Conservation (phyloP, 2,888 invertebrate species). For the Andrena praecox region DNA sequence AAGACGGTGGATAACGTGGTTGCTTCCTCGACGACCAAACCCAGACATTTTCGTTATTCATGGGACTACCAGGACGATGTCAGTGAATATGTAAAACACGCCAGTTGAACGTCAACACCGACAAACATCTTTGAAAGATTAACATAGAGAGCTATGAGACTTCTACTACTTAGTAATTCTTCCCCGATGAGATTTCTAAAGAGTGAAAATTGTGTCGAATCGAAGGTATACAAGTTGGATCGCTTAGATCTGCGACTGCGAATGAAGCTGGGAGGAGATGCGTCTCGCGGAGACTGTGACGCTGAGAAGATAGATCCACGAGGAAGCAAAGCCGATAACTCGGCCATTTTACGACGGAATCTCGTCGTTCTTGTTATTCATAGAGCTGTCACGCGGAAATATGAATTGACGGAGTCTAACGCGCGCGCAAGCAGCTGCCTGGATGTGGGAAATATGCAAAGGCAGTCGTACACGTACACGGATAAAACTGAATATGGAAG, state of each 20-base stretch:
- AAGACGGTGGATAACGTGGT: conserved; percentile 33
- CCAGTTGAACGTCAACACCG: no score
- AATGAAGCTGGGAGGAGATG: not conserved
- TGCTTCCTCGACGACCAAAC: conserved; percentile 36
- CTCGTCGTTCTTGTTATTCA: conserved; percentile 57
- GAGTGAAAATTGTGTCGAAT: not conserved
- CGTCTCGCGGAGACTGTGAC: not conserved
- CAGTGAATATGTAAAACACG: no score
- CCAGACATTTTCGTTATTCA: conserved; percentile 42
- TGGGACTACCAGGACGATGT: conserved; percentile 25
- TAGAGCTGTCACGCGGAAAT: conserved; percentile 55
- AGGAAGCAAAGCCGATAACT: conserved; percentile 46
- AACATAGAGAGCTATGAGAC: no score
- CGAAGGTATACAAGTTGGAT: not conserved
- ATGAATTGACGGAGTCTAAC: conserved; percentile 50
- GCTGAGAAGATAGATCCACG: conserved; percentile 16
- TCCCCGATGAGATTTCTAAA: not conserved
- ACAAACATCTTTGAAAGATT: no score
- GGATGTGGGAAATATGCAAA: conserved; percentile 21
- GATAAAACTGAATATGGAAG: conserved; percentile 40
- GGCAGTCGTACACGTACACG: conserved; percentile 6
- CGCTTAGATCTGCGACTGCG: not conserved
- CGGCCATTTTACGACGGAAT: conserved; percentile 43
- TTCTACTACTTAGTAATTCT: not conserved
- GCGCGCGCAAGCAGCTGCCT: conserved; percentile 9